Conservation (phyloP, 2,888 invertebrate species). For the Drosophila siamana region DNA sequence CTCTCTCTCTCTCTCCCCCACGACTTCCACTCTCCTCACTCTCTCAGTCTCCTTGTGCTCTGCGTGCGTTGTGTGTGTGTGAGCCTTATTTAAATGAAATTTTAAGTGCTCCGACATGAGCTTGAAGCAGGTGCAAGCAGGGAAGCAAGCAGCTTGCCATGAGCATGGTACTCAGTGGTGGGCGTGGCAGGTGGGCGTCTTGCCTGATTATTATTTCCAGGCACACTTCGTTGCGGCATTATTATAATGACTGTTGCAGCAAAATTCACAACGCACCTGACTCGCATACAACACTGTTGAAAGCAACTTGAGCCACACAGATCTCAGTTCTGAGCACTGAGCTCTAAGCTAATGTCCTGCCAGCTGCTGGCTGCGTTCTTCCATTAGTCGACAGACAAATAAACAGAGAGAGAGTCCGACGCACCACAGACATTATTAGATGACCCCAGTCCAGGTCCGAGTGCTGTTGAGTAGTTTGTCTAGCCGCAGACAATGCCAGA, state of each 20-base stretch:
- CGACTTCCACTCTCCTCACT: background rate
- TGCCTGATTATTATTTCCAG: constrained; percentile 78
- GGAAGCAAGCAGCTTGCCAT: constrained; percentile 14
- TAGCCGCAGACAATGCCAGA: constrained; percentile 29
- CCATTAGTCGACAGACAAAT: constrained; percentile 51
- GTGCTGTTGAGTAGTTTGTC: constrained; percentile 27
- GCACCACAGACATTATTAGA: constrained; percentile 2
- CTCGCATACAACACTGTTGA: constrained; percentile 64
- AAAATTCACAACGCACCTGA: constrained; percentile 82
- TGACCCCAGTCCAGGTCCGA: constrained; percentile 6
- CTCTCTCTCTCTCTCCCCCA: background rate
- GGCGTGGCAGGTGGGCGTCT: constrained; percentile 20
- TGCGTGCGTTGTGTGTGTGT: constrained; percentile 20
- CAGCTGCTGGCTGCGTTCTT: constrained; percentile 66
- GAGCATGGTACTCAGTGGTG: background rate
- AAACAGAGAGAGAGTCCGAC: constrained; percentile 20
- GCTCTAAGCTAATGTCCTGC: constrained; percentile 68
- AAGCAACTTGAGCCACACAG: constrained; percentile 21
- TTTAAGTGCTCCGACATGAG: constrained; percentile 65
- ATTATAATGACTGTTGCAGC: constrained; percentile 83
- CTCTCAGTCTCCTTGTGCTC: too few relatives aligned
- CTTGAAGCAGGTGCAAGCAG: constrained; percentile 29
- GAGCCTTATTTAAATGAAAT: constrained; percentile 75
- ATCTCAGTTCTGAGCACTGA: background rate
- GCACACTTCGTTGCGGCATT: constrained; percentile 83